phyloP scores from a whole-genome alignment of 2,888 invertebrate species.

The Rhorus exstirpatorius region DNA sequence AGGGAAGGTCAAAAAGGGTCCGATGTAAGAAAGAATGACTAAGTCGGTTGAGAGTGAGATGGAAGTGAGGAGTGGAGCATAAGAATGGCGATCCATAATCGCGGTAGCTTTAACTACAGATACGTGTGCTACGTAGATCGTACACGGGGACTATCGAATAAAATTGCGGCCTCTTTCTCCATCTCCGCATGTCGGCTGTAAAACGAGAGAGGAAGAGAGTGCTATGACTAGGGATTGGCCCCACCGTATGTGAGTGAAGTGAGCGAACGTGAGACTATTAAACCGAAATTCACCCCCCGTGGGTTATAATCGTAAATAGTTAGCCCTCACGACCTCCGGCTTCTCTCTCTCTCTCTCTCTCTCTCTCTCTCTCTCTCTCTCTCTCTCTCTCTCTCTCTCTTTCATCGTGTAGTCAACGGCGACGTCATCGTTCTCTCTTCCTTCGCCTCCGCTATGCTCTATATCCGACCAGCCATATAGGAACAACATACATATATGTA shows the following conservation, averaged over 20 bases:
- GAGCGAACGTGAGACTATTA: constrained; percentile 64
- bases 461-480: constrained; percentile 2
- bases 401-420: constrained; percentile 36
- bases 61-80: not conserved
- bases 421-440: constrained; percentile 22
- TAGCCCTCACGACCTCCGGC: constrained; percentile 37
- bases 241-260: constrained; percentile 23
- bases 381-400: not conserved
- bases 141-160: no score
- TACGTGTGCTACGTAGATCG: no score
- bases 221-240: constrained; percentile 4
- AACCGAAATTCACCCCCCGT: constrained; percentile 72
- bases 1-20: not conserved
- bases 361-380: constrained; percentile 5
- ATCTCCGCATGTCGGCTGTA: not conserved
- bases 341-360: not conserved
- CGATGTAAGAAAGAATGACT: not conserved
- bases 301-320: constrained; percentile 77
- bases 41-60: constrained; percentile 20
- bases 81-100: no score
- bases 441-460: not conserved
- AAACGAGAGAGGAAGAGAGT: not conserved
- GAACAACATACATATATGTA: constrained; percentile 33
- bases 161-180: no score
- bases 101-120: no score